phyloP scores from a whole-genome alignment of 2,888 invertebrate species.

The Carcina quercana region DNA sequence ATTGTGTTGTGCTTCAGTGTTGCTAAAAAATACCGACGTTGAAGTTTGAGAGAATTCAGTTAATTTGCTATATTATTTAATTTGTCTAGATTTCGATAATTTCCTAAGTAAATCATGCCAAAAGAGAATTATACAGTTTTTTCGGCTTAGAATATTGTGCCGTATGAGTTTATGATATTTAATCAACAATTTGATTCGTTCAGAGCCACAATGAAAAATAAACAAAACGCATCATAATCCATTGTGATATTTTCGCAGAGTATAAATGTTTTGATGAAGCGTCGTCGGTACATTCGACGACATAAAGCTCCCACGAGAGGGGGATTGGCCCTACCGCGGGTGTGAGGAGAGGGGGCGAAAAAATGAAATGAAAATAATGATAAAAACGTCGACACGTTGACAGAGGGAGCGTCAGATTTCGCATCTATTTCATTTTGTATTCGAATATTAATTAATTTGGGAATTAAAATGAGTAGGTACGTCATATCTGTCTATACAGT shows the following conservation, averaged over 20 bases:
- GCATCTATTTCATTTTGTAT: too few relatives aligned
- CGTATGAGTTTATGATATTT: conserved; percentile 11
- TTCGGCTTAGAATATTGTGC: too few relatives aligned
- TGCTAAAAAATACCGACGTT: too few relatives aligned
- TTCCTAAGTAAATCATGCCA: too few relatives aligned
- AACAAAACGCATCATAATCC: conserved; percentile 15
- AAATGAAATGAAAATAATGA: conserved; percentile 53
- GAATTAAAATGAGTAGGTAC: too few relatives aligned
- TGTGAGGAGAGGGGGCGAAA: conserved; percentile 19
- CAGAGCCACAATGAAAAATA: conserved; percentile 15
- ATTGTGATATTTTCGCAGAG: conserved; percentile 33
- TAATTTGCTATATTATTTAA: too few relatives aligned
- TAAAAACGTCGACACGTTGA: conserved; percentile 38
- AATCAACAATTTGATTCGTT: conserved; percentile 9
- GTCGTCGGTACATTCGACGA: conserved; percentile 25
- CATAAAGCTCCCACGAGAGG: conserved; percentile 20
- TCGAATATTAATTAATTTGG: too few relatives aligned
- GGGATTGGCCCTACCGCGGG: conserved; percentile 6
- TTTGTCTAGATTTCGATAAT: too few relatives aligned
- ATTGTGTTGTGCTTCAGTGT: too few relatives aligned
- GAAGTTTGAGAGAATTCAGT: too few relatives aligned
- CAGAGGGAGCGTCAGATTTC: conserved; percentile 26
- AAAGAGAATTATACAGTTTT: too few relatives aligned
- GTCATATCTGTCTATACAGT: too few relatives aligned
- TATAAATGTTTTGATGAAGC: conserved; percentile 52